Conservation (phyloP, 2,113 vertebrate genomes). For the Periophthalmodon schlosseri region DNA sequence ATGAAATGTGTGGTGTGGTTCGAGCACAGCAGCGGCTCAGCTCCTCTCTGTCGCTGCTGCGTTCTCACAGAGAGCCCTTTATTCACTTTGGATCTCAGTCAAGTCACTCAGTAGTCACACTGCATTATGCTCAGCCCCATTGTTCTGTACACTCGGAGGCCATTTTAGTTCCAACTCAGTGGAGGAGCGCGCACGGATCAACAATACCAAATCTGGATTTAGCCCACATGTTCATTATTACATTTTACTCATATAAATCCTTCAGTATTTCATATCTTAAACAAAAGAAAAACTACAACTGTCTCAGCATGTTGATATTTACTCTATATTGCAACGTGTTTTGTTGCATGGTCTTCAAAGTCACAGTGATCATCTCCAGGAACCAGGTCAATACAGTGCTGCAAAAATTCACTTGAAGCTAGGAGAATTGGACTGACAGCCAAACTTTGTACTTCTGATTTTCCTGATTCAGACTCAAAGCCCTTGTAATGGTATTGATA, state of each 20-base stretch:
- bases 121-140: slow-evolving; percentile 77
- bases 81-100: slow-evolving; percentile 78
- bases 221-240: slow-evolving; percentile 50
- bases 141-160: slow-evolving; percentile 77
- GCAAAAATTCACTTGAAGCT: background rate
- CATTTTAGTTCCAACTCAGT: slow-evolving; percentile 77
- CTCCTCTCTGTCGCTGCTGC: slow-evolving; percentile 41
- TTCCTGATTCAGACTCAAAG: slow-evolving; percentile 5
- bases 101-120: slow-evolving; percentile 78
- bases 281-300: background rate
- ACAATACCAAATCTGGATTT: slow-evolving; percentile 59
- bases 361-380: slow-evolving; percentile 15
- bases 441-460: background rate
- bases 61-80: slow-evolving; percentile 74
- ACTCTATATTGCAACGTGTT: too few species aligned
- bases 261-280: slow-evolving; percentile 15
- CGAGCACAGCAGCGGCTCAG: slow-evolving; percentile 69
- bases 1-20: slow-evolving; percentile 66
- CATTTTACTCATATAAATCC: slow-evolving; percentile 17
- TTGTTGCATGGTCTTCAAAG: slow-evolving; percentile 12
- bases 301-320: background rate
- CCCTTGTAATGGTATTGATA: background rate
- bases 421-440: background rate
- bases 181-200: slow-evolving; percentile 61
- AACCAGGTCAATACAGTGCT: slow-evolving; percentile 32